Evolutionary conservation across 2,888 invertebrate species (phyloP), one percentile per base, ranked within the genome.

Genomic region (Orchesellides sinensis): DNA sequence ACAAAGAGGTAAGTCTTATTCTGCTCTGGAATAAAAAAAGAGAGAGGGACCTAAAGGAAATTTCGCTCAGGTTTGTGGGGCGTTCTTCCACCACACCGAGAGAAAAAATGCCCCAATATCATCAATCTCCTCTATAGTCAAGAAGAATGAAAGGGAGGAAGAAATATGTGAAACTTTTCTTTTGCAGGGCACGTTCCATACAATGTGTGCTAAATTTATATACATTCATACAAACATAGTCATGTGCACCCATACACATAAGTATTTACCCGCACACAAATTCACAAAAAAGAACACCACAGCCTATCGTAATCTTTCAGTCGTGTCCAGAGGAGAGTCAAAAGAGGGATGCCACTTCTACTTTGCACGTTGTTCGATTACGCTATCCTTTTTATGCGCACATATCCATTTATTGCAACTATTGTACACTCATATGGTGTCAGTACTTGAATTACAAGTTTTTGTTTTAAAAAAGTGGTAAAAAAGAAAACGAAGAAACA

Each of bases 81-180:
- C 77, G 74, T 63, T 65, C 65, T 74, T 32, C 17, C 19, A 32
- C n/a, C n/a, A n/a, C n/a, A n/a, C n/a, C n/a, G n/a, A n/a, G n/a
- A n/a, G n/a, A 59, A 61, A 68, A 61, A 32, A 47, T 23, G 27
- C 63, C 32, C 32, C 52, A 69, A 78, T 78, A 78, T 63, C 69
- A 78, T 78, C 78, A 78, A 78, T 78, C 78, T 78, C 78, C 27
- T 73, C 32, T 54, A 70, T 74, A 40, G 49, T 25, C 35, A 35
- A 17, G 17, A 40, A 54, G 52, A 40, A 66, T 17, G 68, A 32
- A 27, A 40, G 29, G 32, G 52, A 68, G 12, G 35, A 66, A 52
- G 35, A 78, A 49, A 68, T 68, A 77, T 78, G 78, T 40, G 69
- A 69, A 78, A 77, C 56, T 77, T 77, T 77, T 77, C 63, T 78